Conservation (phyloP, 2,113 vertebrate genomes). For the Callithrix jacchus region DNA sequence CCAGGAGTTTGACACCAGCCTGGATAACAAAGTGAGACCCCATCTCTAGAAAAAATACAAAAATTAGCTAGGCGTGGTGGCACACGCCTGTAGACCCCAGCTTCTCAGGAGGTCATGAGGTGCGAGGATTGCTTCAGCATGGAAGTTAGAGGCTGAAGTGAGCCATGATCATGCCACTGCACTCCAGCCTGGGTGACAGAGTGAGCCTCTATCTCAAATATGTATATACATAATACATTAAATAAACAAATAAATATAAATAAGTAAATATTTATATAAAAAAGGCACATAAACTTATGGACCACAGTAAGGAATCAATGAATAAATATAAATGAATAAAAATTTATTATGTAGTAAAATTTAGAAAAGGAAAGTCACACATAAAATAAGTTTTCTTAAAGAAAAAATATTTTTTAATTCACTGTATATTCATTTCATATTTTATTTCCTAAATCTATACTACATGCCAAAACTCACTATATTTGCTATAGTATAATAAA, state of each 20-base stretch:
- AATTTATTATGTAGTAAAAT: neutral
- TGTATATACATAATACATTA: too few species aligned
- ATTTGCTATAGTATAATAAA: neutral
- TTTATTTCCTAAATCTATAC: neutral
- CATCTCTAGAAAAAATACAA: too few species aligned
- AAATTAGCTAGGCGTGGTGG: too few species aligned
- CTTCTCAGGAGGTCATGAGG: too few species aligned
- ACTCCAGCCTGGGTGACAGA: too few species aligned
- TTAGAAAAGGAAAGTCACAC: neutral
- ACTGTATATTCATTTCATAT: neutral
- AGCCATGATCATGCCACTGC: too few species aligned
- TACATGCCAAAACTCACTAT: neutral
- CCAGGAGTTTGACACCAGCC: too few species aligned
- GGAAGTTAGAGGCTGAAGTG: too few species aligned
- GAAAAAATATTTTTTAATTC: neutral
- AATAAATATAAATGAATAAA: neutral
- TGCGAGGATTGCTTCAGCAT: too few species aligned
- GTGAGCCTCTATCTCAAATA: too few species aligned
- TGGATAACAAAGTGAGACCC: too few species aligned
- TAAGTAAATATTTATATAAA: neutral
- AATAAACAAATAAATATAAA: neutral
- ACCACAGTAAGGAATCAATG: neutral
- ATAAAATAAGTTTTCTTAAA: neutral
- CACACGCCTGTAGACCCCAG: too few species aligned
- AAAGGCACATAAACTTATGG: neutral